phyloP scores from a whole-genome alignment of 2,797 vertebrate species.

The Ctenosaura bakeri region DNA sequence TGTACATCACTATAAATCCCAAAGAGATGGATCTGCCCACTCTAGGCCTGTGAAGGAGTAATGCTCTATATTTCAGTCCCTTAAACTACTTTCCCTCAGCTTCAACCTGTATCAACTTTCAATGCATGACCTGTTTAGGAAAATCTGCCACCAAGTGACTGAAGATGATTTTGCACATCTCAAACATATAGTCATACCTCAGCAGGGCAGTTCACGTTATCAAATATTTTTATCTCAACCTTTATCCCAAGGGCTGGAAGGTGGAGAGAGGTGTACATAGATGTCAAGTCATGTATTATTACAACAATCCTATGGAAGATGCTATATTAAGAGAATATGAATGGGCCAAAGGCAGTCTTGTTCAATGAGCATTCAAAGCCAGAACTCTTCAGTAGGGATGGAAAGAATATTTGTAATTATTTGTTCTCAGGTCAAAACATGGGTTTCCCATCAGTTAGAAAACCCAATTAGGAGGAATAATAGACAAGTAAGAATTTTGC shows the following conservation, averaged over 20 bases:
- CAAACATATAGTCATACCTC: not conserved
- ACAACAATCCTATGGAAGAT: not conserved
- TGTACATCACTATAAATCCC: too few species aligned
- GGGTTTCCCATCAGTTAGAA: too few species aligned
- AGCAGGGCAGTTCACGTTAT: too few species aligned
- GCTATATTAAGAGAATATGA: too few species aligned
- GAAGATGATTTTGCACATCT: not conserved
- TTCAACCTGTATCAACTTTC: not conserved
- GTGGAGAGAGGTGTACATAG: not conserved
- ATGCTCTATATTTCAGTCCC: too few species aligned
- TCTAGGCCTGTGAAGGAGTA: not conserved
- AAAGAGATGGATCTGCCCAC: not conserved
- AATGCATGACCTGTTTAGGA: not conserved
- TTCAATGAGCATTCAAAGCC: too few species aligned
- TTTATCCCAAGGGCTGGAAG: not conserved
- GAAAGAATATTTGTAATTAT: too few species aligned
- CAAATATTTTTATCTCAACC: not conserved
- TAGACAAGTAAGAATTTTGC: too few species aligned
- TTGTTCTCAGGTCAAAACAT: too few species aligned
- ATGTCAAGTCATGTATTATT: not conserved
- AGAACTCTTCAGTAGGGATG: too few species aligned
- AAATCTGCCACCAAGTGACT: not conserved
- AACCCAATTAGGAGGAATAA: too few species aligned
- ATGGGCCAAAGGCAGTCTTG: too few species aligned
- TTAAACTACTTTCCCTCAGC: not conserved